Evolutionary conservation across 2,113 vertebrate genomes (phyloP).

Genomic region (Crotalus horridus): DNA sequence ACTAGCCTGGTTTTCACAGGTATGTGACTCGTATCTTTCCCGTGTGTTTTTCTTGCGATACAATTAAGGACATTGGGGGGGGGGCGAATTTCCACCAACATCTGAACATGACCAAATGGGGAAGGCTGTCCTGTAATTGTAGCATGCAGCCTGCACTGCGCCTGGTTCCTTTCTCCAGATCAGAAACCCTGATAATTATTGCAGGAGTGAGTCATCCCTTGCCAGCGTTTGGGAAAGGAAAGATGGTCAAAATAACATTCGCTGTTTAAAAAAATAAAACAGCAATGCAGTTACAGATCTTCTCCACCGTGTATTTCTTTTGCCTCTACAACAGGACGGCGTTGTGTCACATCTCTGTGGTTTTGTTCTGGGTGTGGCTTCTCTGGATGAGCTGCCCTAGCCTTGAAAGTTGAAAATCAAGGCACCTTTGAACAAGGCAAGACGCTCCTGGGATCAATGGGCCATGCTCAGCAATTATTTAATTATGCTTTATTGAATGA

Average conservation of each 20-base stretch:
- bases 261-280: background rate
- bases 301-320: background rate
- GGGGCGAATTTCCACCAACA: background rate
- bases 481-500: background rate
- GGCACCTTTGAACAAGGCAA: background rate
- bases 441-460: background rate
- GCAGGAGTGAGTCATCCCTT: accelerated
- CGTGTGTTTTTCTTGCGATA: too few relatives aligned
- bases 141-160: background rate
- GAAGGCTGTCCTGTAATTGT: background rate
- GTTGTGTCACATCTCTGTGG: background rate
- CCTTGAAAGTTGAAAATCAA: background rate
- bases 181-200: accelerated
- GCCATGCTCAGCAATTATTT: background rate
- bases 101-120: conserved; percentile 16
- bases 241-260: background rate
- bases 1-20: conserved; percentile 90
- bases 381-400: background rate
- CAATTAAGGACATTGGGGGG: too few relatives aligned
- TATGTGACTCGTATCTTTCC: conserved; percentile 23
- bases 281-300: background rate
- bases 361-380: background rate
- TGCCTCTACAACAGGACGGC: background rate
- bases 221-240: background rate
- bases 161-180: background rate